phyloP scores from a whole-genome alignment of 2,113 vertebrate genomes.

The Poeciliopsis retropinna region DNA sequence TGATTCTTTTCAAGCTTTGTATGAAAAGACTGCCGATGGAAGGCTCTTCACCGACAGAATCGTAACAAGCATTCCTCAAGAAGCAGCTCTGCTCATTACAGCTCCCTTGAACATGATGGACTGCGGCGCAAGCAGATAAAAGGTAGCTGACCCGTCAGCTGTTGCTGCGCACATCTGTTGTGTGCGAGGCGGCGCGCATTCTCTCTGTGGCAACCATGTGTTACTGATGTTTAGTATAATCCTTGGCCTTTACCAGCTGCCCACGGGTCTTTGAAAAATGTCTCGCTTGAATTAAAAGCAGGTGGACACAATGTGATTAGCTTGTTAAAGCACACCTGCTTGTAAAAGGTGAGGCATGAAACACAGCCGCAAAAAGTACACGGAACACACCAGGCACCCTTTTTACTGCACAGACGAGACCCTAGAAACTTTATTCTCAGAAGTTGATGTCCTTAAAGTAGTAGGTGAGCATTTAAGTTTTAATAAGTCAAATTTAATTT shows the following conservation, averaged over 20 bases:
- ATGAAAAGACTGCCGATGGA: conserved; percentile 21
- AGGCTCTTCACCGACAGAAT: conserved; percentile 45
- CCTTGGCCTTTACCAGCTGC: conserved; percentile 62
- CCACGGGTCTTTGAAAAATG: conserved; percentile 53
- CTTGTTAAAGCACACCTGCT: conserved; percentile 73
- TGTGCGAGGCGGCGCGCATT: conserved; percentile 6
- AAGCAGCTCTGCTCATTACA: conserved; percentile 37
- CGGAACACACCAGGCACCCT: neutral
- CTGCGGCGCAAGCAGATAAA: conserved; percentile 19
- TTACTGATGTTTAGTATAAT: conserved; percentile 60
- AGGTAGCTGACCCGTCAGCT: neutral
- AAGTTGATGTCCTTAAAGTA: neutral
- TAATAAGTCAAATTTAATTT: too few species aligned
- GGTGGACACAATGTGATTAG: conserved; percentile 70
- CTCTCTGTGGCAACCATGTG: conserved; percentile 53
- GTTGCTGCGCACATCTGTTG: conserved; percentile 19
- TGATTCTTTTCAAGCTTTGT: conserved; percentile 15
- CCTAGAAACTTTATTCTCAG: neutral
- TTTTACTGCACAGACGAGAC: conserved; percentile 10
- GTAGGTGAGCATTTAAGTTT: too few species aligned
- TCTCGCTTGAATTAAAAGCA: conserved; percentile 70
- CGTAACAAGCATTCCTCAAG: conserved; percentile 40
- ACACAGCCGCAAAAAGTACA: neutral
- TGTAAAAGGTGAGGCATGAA: conserved; percentile 25
- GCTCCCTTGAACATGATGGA: conserved; percentile 21